These are phyloP conservation scores for Cynoglossus semilaevis DNA, from an alignment of 2,113 vertebrate genomes.

Conservation along the genomic window DNA sequence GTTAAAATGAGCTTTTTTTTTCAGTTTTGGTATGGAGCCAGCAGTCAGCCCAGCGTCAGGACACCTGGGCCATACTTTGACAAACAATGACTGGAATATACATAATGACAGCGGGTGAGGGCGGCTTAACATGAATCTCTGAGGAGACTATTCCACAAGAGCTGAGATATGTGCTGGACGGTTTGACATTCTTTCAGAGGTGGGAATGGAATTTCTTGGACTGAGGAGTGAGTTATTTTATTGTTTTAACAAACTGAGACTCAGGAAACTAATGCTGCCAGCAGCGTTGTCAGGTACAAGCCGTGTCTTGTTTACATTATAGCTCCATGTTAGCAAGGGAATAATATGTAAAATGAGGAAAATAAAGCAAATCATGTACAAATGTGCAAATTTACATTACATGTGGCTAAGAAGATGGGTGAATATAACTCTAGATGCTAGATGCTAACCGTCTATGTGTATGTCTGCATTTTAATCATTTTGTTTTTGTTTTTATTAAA, in stretches of 20 bases:
- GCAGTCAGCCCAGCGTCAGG: not conserved
- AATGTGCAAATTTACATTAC: too few relatives aligned
- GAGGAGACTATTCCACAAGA: conserved; percentile 31
- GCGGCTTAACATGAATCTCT: conserved; percentile 25
- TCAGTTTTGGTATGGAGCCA: conserved; percentile 3
- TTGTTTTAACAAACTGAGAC: not conserved
- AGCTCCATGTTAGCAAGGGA: too few relatives aligned
- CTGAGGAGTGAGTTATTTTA: not conserved
- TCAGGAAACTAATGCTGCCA: not conserved
- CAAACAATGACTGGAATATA: conserved; percentile 29
- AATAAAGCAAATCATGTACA: not conserved
- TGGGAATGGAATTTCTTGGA: not conserved
- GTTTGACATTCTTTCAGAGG: conserved; percentile 10
- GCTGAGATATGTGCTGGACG: conserved; percentile 7
- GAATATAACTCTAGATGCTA: too few relatives aligned
- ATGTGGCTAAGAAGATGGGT: too few relatives aligned
- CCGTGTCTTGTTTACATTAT: too few relatives aligned
- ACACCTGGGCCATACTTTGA: conserved; percentile 18
- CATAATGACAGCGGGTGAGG: conserved; percentile 32
- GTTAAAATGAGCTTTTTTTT: conserved; percentile 19
- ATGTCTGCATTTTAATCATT: too few relatives aligned
- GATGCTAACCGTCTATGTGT: too few relatives aligned
- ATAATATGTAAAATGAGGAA: too few relatives aligned
- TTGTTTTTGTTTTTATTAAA: too few relatives aligned
- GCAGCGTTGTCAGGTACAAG: not conserved